A percentile compares a stretch with the other conserved stretches of the same genome.
Evolutionary conservation across 2,888 invertebrate genomes (phyloP).

Genomic region (Lydus trimaculatus): DNA sequence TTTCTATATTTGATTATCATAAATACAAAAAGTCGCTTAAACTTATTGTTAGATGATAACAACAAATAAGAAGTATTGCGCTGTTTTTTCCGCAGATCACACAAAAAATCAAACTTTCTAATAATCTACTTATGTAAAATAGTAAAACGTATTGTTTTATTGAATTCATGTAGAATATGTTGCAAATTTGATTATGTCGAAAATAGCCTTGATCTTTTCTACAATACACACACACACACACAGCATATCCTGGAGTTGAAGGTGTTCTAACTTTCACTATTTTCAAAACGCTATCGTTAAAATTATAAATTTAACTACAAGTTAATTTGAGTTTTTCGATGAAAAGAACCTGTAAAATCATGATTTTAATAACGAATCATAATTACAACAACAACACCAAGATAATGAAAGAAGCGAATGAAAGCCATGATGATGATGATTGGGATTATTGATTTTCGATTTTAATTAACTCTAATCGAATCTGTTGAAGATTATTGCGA

Average conservation of each 20-base stretch:
- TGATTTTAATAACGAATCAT: background rate
- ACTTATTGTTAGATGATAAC: background rate
- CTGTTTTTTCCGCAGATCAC: background rate
- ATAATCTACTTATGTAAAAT: background rate
- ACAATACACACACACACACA: too few species aligned
- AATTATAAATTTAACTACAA: background rate
- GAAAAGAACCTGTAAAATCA: background rate
- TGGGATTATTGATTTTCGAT: background rate
- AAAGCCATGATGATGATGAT: background rate
- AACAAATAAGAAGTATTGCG: background rate
- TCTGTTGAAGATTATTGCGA: background rate
- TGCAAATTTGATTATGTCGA: background rate
- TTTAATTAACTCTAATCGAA: background rate
- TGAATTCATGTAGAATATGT: background rate
- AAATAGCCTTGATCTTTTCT: slow-evolving; percentile 7
- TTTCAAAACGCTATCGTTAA: background rate
- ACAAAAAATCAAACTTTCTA: background rate
- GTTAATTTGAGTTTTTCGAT: background rate
- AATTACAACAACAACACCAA: background rate
- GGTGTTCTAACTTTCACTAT: slow-evolving; percentile 8
- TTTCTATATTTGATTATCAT: background rate
- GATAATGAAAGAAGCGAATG: background rate
- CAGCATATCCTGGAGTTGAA: slow-evolving; percentile 3
- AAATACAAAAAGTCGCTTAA: too few species aligned
- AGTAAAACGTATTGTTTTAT: background rate